phyloP scores from a whole-genome alignment of 1,140 invertebrate species.

The Sarcophaga peregrina region DNA sequence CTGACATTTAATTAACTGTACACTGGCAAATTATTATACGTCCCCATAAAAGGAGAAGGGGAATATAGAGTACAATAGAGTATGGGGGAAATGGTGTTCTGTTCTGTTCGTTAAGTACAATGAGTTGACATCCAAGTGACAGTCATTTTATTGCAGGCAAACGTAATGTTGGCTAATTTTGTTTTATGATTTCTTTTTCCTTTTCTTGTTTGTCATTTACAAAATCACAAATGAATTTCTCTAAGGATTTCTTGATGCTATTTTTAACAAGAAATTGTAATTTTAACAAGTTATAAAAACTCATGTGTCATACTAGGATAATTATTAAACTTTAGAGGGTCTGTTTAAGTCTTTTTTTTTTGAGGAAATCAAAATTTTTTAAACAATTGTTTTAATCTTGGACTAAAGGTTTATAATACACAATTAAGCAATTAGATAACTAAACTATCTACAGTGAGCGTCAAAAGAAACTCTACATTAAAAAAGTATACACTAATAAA shows the following conservation, averaged over 20 bases:
- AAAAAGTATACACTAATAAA: no score
- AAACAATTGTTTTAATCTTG: no score
- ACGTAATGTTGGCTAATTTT: constrained; percentile 35
- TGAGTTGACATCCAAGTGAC: constrained; percentile 41
- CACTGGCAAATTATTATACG: background rate
- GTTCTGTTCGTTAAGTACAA: constrained; percentile 19
- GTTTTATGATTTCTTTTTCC: background rate
- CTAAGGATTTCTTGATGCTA: constrained; percentile 17
- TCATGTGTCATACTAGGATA: background rate
- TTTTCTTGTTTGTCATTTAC: background rate
- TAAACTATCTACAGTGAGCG: no score
- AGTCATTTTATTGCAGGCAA: constrained; percentile 42
- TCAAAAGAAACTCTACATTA: no score
- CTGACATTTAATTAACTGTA: constrained; percentile 48
- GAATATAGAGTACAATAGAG: no score
- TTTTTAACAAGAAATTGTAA: background rate
- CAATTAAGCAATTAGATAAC: no score
- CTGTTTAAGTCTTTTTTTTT: no score
- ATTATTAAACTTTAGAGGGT: background rate
- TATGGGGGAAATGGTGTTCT: background rate
- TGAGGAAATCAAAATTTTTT: no score
- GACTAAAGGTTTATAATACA: no score
- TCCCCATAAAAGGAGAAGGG: no score
- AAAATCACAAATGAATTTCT: constrained; percentile 13
- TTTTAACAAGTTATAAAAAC: background rate